Percentiles rank a stretch among this genome's conserved stretches.
phyloP scores from a whole-genome alignment of 2,888 invertebrate genomes.

The Nomada lathburiana region DNA sequence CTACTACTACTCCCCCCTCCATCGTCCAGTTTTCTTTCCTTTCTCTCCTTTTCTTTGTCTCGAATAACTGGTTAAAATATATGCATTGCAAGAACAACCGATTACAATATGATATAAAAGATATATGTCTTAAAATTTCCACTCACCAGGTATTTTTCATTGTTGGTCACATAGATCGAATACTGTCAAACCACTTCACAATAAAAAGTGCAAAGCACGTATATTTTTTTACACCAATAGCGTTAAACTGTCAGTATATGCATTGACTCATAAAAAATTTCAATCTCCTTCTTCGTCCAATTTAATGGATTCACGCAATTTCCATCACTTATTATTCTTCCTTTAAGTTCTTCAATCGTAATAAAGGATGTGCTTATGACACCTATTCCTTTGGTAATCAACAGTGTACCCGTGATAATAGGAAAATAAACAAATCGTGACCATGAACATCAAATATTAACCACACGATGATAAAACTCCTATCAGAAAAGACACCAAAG shows the following conservation, averaged over 20 bases:
- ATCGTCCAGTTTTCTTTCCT: constrained; percentile 35
- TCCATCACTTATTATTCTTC: constrained; percentile 1
- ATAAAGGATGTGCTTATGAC: constrained; percentile 28
- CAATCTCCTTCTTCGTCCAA: background rate
- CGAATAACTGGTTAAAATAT: constrained; percentile 34
- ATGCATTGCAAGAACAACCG: constrained; percentile 35
- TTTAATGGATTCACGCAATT: constrained; percentile 16
- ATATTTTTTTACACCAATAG: constrained; percentile 17
- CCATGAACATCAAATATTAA: constrained; percentile 62
- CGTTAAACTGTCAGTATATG: constrained; percentile 54
- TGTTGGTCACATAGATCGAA: constrained; percentile 22
- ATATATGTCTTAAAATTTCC: constrained; percentile 28
- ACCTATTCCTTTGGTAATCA: constrained; percentile 59
- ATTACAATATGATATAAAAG: constrained; percentile 3
- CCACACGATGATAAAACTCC: constrained; percentile 11
- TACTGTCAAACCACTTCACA: constrained; percentile 44
- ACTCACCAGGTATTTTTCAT: constrained; percentile 59
- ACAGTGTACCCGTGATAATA: constrained; percentile 34
- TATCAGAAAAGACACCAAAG: constrained; percentile 23
- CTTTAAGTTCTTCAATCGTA: constrained; percentile 12
- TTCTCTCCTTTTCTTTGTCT: constrained; percentile 48
- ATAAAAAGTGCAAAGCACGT: constrained; percentile 25
- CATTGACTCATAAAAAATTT: constrained; percentile 23
- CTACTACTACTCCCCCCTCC: constrained; percentile 12
- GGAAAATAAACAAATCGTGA: constrained; percentile 67